Conservation (phyloP, 1,140 invertebrate species). For the Drosophila mayri region DNA sequence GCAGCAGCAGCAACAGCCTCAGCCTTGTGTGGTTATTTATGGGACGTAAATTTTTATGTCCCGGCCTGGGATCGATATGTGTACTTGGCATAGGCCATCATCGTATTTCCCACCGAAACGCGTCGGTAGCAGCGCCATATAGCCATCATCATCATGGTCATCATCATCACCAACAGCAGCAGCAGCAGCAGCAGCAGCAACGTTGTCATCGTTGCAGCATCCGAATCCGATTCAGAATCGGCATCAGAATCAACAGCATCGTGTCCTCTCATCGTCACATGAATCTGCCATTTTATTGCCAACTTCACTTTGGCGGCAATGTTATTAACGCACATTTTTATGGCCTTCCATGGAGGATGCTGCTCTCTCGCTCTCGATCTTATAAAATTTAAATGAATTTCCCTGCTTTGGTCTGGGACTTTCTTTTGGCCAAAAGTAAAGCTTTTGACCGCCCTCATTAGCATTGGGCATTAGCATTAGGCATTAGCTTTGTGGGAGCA, state of each 20-base stretch:
- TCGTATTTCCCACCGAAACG: conserved; percentile 77
- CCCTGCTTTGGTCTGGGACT: conserved; percentile 35
- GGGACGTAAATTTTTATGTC: conserved; percentile 81
- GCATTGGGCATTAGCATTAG: conserved; percentile 60
- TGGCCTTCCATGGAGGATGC: conserved; percentile 49
- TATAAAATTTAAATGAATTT: conserved; percentile 61
- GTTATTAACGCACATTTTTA: conserved; percentile 84
- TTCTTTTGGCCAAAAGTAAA: conserved; percentile 35
- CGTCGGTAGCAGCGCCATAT: conserved; percentile 76
- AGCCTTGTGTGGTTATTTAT: conserved; percentile 81
- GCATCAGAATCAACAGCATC: conserved; percentile 19
- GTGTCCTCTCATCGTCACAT: conserved; percentile 70
- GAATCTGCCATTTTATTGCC: conserved; percentile 84
- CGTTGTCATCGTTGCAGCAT: conserved; percentile 39
- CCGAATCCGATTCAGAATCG: conserved; percentile 2
- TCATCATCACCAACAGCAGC: conserved; percentile 27
- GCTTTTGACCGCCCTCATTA: conserved; percentile 4
- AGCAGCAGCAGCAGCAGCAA: conserved; percentile 5
- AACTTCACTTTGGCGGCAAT: conserved; percentile 82
- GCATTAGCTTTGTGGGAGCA: conserved; percentile 32
- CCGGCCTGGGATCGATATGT: conserved; percentile 51
- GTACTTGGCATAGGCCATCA: conserved; percentile 49
- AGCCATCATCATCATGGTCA: conserved; percentile 33
- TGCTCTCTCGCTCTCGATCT: not conserved
- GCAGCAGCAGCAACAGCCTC: conserved; percentile 2